Evolutionary conservation across 2,797 vertebrate genomes (phyloP), one percentile per base, ranked within the genome.

Genomic region (Aphelocoma californica): DNA sequence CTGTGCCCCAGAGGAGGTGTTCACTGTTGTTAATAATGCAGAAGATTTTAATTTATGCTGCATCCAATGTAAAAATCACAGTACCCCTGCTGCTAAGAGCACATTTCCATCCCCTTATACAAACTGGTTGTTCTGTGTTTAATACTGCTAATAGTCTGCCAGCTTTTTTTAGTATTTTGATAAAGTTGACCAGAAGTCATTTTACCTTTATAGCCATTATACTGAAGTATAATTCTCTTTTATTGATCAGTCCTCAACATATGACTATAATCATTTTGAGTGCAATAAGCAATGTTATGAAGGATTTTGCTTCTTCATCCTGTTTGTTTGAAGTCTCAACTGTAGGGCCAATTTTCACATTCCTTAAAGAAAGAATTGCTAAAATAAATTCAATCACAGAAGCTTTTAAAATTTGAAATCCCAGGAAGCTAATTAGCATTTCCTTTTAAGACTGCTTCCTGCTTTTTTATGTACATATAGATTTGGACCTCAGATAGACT

Each of bases 371-470:
- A 97, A 95, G 93, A 97, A 96, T 91, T 96, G 96, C 96, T 66
- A 69, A 95, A 97, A 97, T 96, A 97, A 96, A 97, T 97, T 97
- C 90, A 81, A 93, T 97, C 97, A 96, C 83, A 95, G 86, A 96
- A 97, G 97, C 97, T 97, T 97, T 98, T 98, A 98, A 97, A 97
- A 97, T 96, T 91, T 95, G 95, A 96, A 97, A 97, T 97, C 97
- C 96, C 97, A 97, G 97, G 97, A 98, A 97, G 95, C 95, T 97
- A 96, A 97, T 97, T 97, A 97, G 94, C 91, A 95, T 62, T 73
- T 97, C 96, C 97, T 98, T 98, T 97, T 96, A 97, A 97, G 97
- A 97, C 94, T 95, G 95, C 97, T 98, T 98, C 97, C 97, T 98
- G 97, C 96, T 81, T 97, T 97, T 97, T 96, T 93, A 95, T 96